A percentile compares a stretch with the other conserved stretches of the same genome.
Conservation (phyloP, 1,140 invertebrate species). For the Metopolophium dirhodum region DNA sequence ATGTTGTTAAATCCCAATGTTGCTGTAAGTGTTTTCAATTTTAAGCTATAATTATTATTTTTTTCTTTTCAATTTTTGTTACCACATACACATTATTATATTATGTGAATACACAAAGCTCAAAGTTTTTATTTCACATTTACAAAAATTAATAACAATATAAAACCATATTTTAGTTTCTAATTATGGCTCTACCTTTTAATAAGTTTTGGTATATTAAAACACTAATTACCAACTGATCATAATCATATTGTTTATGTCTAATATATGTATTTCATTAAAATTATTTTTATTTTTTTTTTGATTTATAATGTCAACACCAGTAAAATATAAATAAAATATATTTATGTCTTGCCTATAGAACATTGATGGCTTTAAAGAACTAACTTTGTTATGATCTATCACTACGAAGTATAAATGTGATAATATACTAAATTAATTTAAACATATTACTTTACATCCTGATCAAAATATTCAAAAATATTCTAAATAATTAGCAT, state of each 20-base stretch:
- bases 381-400: not conserved
- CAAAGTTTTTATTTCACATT: constrained; percentile 52
- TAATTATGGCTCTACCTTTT: not conserved
- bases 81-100: constrained; percentile 54
- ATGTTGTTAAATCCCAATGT: constrained; percentile 61
- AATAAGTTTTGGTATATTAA: not conserved
- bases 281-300: constrained; percentile 36
- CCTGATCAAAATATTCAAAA: constrained; percentile 31
- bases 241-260: constrained; percentile 16
- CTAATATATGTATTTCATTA: not conserved
- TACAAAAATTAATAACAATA: constrained; percentile 15
- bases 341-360: constrained; percentile 35
- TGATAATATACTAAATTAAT: constrained; percentile 35
- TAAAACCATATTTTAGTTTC: constrained; percentile 35
- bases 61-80: constrained; percentile 54
- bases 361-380: constrained; percentile 18
- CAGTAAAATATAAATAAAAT: constrained; percentile 22
- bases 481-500: not conserved
- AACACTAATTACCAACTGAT: not conserved
- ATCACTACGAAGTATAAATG: constrained; percentile 27
- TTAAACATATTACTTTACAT: not conserved
- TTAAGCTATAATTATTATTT: constrained; percentile 55
- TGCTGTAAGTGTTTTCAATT: constrained; percentile 57
- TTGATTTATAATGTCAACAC: constrained; percentile 35
- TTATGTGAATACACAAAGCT: constrained; percentile 55